Conservation (phyloP, 2,888 invertebrate species). For the Diloba caeruleocephala region DNA sequence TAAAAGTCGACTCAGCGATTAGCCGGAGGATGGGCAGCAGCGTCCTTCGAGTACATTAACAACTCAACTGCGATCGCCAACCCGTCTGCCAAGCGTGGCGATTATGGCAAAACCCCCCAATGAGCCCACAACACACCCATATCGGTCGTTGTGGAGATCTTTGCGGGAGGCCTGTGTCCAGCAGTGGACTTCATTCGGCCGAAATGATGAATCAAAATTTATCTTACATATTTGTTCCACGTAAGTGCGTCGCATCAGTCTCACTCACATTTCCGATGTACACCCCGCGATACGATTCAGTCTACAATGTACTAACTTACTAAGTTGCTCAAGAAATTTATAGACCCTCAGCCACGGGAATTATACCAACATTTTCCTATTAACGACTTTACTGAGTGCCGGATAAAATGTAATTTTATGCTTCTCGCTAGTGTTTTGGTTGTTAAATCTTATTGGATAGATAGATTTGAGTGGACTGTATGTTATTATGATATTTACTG, state of each 20-base stretch:
- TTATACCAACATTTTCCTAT: conserved; percentile 48
- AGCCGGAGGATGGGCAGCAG: too few species aligned
- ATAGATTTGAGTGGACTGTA: conserved; percentile 25
- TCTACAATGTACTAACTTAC: conserved; percentile 45
- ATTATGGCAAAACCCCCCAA: too few species aligned
- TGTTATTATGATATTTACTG: conserved; percentile 13
- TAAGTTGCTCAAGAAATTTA: conserved; percentile 56
- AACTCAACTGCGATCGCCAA: too few species aligned
- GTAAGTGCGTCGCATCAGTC: conserved; percentile 20
- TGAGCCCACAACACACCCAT: too few species aligned
- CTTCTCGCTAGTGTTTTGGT: conserved; percentile 19
- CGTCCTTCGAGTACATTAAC: too few species aligned
- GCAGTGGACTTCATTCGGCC: too few species aligned
- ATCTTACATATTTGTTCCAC: conserved; percentile 16
- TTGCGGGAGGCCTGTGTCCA: too few species aligned
- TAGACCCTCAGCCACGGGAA: conserved; percentile 33
- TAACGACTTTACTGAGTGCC: conserved; percentile 44
- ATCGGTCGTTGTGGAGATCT: too few species aligned
- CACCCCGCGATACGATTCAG: conserved; percentile 36
- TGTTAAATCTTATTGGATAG: conserved; percentile 23
- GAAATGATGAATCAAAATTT: conserved; percentile 2
- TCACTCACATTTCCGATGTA: conserved; percentile 29
- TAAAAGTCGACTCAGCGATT: too few species aligned
- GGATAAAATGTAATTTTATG: conserved; percentile 52
- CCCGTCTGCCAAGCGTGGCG: too few species aligned